Evolutionary conservation across 2,113 vertebrate genomes (phyloP).

Genomic region (Heterotis niloticus): DNA sequence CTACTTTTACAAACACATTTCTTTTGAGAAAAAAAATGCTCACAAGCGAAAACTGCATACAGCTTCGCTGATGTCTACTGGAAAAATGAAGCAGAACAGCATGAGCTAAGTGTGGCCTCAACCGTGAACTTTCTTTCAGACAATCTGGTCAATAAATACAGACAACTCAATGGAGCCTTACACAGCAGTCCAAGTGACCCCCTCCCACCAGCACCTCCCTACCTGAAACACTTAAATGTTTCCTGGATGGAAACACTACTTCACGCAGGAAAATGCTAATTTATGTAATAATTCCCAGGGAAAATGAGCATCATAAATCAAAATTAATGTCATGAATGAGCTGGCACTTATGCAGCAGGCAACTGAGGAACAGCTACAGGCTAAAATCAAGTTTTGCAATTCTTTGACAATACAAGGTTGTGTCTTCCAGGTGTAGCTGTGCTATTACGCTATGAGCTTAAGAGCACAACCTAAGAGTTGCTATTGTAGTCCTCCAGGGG

Average conservation of each 20-base stretch:
- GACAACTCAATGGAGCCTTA: background rate
- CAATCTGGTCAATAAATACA: background rate
- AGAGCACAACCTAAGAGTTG: no score
- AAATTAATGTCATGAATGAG: conserved; percentile 19
- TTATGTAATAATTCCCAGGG: conserved; percentile 21
- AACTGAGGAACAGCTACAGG: background rate
- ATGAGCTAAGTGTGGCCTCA: background rate
- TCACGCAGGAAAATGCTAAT: conserved; percentile 22
- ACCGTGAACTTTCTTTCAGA: background rate
- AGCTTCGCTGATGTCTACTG: background rate
- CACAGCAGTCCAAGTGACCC: background rate
- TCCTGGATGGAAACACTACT: conserved; percentile 7
- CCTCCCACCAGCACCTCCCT: background rate
- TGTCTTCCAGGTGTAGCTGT: background rate
- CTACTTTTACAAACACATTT: background rate
- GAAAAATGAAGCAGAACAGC: background rate
- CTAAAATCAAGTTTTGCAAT: background rate
- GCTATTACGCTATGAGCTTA: background rate
- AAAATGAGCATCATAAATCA: conserved; percentile 16
- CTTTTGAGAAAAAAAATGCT: background rate
- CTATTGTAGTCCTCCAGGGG: background rate
- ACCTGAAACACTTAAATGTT: background rate
- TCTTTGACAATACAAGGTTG: background rate
- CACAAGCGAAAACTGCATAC: background rate
- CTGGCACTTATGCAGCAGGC: background rate